These are phyloP conservation scores for Styela clava DNA, from an alignment of 23 tunicate species.

Conservation along the genomic window DNA sequence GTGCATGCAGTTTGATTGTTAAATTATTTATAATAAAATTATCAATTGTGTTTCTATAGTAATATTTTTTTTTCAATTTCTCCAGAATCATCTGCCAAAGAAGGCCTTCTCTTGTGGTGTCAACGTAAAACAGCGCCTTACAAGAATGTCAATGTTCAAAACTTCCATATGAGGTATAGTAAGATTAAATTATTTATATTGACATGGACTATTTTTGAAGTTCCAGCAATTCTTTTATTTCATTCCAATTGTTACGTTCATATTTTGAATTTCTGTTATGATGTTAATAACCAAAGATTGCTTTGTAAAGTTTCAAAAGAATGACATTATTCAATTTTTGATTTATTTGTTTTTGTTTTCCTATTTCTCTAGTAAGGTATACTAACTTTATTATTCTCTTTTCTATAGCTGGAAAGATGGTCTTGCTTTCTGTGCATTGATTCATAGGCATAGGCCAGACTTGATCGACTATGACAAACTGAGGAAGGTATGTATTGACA, in stretches of 20 bases:
- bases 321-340: too few relatives aligned
- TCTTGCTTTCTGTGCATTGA: slow-evolving; percentile 98
- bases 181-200: not conserved
- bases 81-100: slow-evolving; percentile 98
- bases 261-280: not conserved
- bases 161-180: slow-evolving; percentile 95
- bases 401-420: slow-evolving; percentile 97
- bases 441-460: slow-evolving; percentile 98
- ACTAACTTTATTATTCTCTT: too few relatives aligned
- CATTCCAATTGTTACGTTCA: not conserved
- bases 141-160: slow-evolving; percentile 99
- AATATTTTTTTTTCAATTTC: not conserved
- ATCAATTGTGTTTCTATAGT: too few relatives aligned
- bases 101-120: slow-evolving; percentile 98
- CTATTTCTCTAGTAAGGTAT: too few relatives aligned
- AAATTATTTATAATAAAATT: too few relatives aligned
- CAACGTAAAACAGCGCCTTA: slow-evolving; percentile 99
- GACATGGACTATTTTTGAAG: not conserved
- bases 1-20: too few relatives aligned
- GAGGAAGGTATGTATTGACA: slow-evolving; percentile 69
- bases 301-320: too few relatives aligned
- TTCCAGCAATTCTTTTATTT: not conserved
- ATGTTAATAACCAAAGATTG: too few relatives aligned
- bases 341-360: too few relatives aligned
- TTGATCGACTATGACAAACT: slow-evolving; percentile 91